Evolutionary conservation across 1,140 invertebrate species (phyloP).

Genomic region (Bilobella aurantiaca): DNA sequence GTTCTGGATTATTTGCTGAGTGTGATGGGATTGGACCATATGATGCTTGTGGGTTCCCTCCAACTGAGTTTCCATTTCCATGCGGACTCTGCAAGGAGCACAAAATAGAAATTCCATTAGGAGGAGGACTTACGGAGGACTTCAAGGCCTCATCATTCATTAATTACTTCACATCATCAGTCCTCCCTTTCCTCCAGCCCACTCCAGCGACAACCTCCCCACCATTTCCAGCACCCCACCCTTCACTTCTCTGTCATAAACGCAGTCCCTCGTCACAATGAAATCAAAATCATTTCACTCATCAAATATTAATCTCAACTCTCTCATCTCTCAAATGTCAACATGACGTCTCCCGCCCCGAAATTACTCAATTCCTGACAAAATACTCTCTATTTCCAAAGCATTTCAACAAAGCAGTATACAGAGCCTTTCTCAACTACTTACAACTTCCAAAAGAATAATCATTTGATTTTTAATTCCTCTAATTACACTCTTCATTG

Average conservation of each 20-base stretch:
- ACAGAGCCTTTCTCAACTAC: too few relatives aligned
- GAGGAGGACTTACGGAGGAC: constrained; percentile 1
- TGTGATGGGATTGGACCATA: constrained; percentile 34
- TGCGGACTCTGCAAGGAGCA: constrained; percentile 30
- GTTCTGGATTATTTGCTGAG: constrained; percentile 21
- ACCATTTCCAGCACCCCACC: too few relatives aligned
- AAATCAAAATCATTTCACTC: constrained; percentile 8
- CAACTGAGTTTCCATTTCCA: constrained; percentile 31
- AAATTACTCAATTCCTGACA: too few relatives aligned
- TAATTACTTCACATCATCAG: constrained; percentile 25
- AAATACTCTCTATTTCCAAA: too few relatives aligned
- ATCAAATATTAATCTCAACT: constrained; percentile 6
- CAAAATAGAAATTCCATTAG: constrained; percentile 4
- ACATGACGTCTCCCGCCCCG: background rate
- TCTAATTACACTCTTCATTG: too few relatives aligned
- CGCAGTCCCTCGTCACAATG: background rate
- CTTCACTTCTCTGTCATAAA: background rate
- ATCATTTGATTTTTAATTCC: too few relatives aligned
- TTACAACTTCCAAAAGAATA: too few relatives aligned
- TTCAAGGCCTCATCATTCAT: constrained; percentile 20
- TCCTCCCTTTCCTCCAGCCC: background rate
- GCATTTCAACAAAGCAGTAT: too few relatives aligned
- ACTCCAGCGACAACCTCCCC: too few relatives aligned
- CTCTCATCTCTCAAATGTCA: constrained; percentile 1
- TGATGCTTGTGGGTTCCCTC: constrained; percentile 28